A percentile compares a stretch with the other conserved stretches of the same genome.
Evolutionary conservation across 2,888 invertebrate genomes (phyloP).

Genomic region (Pseudanteris insignis): DNA sequence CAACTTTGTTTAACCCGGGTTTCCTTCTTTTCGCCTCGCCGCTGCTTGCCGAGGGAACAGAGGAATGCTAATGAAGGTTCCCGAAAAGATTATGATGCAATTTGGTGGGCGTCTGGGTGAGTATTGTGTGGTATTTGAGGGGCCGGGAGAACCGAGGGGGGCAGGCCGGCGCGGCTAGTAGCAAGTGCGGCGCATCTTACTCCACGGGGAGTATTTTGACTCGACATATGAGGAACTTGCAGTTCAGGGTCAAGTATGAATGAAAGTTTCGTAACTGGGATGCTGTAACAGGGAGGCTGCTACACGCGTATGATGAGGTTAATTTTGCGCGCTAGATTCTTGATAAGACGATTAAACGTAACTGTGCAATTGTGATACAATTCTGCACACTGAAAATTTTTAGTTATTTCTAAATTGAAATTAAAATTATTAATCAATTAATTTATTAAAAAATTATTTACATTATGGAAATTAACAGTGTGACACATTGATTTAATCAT

Average conservation of each 20-base stretch:
- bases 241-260: slow-evolving; percentile 32
- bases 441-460: no score
- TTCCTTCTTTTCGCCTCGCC: slow-evolving; percentile 21
- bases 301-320: no score
- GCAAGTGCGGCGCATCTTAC: slow-evolving; percentile 10
- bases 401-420: no score
- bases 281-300: slow-evolving; percentile 1
- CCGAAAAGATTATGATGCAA: slow-evolving; percentile 11
- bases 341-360: no score
- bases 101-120: slow-evolving; percentile 1
- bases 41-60: slow-evolving; percentile 2
- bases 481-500: no score
- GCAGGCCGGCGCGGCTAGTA: slow-evolving; percentile 5
- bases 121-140: slow-evolving; percentile 19
- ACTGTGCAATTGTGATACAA: no score
- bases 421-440: no score
- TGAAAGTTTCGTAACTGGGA: slow-evolving; percentile 25
- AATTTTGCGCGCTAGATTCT: no score
- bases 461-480: no score
- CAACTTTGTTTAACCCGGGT: slow-evolving; percentile 19
- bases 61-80: slow-evolving; percentile 32
- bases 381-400: no score
- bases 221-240: slow-evolving; percentile 15
- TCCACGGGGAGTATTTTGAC: slow-evolving; percentile 13
- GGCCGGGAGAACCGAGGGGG: slow-evolving; percentile 13